Base-by-base conservation (phyloP, 1,140 invertebrate genomes). In the Atopsyche davidsoni region DNA sequence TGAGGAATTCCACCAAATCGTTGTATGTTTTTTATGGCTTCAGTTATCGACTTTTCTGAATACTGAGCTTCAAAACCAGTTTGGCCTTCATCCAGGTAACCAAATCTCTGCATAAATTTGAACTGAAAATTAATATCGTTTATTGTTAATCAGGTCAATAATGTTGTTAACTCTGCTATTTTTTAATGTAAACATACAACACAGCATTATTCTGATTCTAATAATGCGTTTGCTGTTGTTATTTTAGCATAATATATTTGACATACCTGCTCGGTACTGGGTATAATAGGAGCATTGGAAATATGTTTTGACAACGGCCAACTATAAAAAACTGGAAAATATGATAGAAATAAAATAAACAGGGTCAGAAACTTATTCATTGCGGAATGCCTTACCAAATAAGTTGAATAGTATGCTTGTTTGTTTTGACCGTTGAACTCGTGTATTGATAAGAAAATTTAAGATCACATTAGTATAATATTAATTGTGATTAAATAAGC, bases 1-100 rank as follows among this genome's bases (percentile, higher is more conserved):
- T 77, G 68, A 10, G 74, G 65, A 11, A 86, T 68, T n/a, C 70
- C 79, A 14, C 82, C 83, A 66, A 79, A 86, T 54, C 65, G 76
- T 66, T 86, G 84, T 63, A 85, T 68, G 45, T 71, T 75, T 59
- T 73, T 76, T 9, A 86, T 70, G 0, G 78, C 79, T n/a, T 77
- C 72, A 1, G 70, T 60, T 7, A 84, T 64, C 4, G 79, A 72
- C 44, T 75, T 70, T 54, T 77, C 64, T 7, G 75, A 76, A 65
- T 79, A 83, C 16, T 80, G 59, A 1, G 78, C 70, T 43, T 75
- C 76, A 1, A 73, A 73, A 44, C 72, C 68, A 3, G 64, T 57
- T 16, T 62, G 57, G 4, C 60, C 69, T 2, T 55, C 62, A 11
- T 67, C 60, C 16, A 82, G 59, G 63, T 85, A 85, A 17, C 82